These are phyloP conservation scores for Limnephilus lunatus DNA, from an alignment of 2,888 invertebrate species.

Conservation along the genomic window DNA sequence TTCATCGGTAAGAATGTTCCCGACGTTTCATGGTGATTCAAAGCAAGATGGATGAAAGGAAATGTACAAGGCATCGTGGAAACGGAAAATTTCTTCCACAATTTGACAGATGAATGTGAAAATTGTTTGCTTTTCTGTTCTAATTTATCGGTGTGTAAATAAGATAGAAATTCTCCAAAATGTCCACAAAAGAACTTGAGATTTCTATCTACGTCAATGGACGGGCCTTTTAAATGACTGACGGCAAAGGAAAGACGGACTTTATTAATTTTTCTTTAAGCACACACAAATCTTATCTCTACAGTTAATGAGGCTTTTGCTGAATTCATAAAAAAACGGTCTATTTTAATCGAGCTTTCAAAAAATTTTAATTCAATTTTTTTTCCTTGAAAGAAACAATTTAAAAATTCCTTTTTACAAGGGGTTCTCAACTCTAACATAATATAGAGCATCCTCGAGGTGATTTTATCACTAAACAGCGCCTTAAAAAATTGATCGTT, in stretches of 20 bases:
- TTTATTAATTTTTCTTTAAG: background rate
- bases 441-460: no score
- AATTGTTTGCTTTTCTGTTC: constrained; percentile 33
- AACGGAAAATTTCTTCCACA: constrained; percentile 35
- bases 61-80: background rate
- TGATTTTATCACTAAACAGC: no score
- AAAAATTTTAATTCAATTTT: background rate
- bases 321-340: no score
- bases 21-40: constrained; percentile 22
- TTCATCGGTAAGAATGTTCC: background rate
- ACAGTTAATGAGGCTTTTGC: no score
- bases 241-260: background rate
- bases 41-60: constrained; percentile 39
- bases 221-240: background rate
- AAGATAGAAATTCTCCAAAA: background rate
- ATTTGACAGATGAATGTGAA: constrained; percentile 47
- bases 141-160: constrained; percentile 46
- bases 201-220: constrained; percentile 25
- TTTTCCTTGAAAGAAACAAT: no score
- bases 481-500: no score
- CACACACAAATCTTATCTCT: background rate
- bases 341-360: no score
- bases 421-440: no score
- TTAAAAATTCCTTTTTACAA: no score
- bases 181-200: constrained; percentile 15